Evolutionary conservation across 2,888 invertebrate species (phyloP).

Genomic region (Mesorhabditis spiculigera): DNA sequence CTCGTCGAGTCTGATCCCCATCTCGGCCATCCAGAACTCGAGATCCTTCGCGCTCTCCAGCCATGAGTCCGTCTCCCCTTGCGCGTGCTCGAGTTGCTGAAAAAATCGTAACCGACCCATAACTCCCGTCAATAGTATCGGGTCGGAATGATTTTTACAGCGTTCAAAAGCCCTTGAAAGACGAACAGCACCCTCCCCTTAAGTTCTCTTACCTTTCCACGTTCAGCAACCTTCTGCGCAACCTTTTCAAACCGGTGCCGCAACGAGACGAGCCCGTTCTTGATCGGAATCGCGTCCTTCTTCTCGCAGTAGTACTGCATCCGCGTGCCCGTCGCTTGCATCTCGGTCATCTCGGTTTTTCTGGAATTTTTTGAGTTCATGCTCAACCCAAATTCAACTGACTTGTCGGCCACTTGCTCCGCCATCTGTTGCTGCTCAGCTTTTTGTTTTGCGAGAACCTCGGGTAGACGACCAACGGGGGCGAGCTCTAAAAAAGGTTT

Average conservation of each 20-base stretch:
- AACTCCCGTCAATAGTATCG: too few relatives aligned
- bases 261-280: constrained; percentile 90
- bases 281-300: constrained; percentile 96
- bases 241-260: constrained; percentile 98
- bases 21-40: constrained; percentile 85
- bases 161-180: too few relatives aligned
- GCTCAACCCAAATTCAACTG: neutral
- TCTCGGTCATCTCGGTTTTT: constrained; percentile 28
- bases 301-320: constrained; percentile 98
- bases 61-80: constrained; percentile 24
- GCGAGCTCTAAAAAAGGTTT: constrained; percentile 72
- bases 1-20: constrained; percentile 66
- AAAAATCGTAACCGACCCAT: constrained; percentile 1
- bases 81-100: constrained; percentile 17
- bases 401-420: constrained; percentile 26
- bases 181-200: constrained; percentile 16
- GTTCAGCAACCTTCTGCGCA: constrained; percentile 86
- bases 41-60: constrained; percentile 68
- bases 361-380: constrained; percentile 10
- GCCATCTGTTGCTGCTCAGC: constrained; percentile 78
- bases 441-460: constrained; percentile 86
- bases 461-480: constrained; percentile 72
- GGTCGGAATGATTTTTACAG: too few relatives aligned
- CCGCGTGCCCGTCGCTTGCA: constrained; percentile 28
- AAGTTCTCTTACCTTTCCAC: constrained; percentile 69